Evolutionary conservation across 2,888 invertebrate genomes (phyloP), one percentile per base, ranked within the genome.

Genomic region (Diadegma fenestrale): DNA sequence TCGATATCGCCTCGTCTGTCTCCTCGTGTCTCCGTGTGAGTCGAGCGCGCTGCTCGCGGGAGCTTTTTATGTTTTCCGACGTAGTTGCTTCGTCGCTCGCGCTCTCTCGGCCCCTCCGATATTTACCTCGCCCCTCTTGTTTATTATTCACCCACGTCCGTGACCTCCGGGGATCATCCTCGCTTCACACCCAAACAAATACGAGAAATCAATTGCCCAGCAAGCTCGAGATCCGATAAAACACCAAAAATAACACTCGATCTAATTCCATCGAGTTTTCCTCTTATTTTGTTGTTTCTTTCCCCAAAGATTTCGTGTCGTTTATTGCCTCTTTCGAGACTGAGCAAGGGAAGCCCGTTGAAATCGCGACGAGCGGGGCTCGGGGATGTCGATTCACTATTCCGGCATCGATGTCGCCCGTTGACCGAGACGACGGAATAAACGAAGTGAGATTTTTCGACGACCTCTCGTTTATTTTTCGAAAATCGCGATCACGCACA

Each of bases 391-490:
- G 48, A 77, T 51, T 43, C 8, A 17, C 71, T 48, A 68, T 80
- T 80, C 83, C 48, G 89, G 91, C 91, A 91, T 91, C 90, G 91
- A 91, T 91, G 91, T 91, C 91, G 88, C 90, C 84, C 85, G 87
- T 8, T 72, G 77, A 63, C 80, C 80, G 12, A 26, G 14, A 58
- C n/a, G n/a, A 7, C 1, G 1, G n/a, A 51, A 19, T 6, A 7
- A 2, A 7, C 7, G n/a, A 7, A 7, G 19, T 2, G n/a, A 8
- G 19, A 51, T 51, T 51, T 48, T 48, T 48, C 48, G n/a, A n/a
- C 1, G 48, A n/a, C 1, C n/a, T 48, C n/a, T 6, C 17, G 48
- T n/a, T n/a, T n/a, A 3, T 17, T 6, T n/a, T 51, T 51, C 7
- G n/a, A 58, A 58, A 58, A 26, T 26, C 5, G 1, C 2, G 26